phyloP scores from a whole-genome alignment of 2,797 vertebrate genomes.

The Channallabes apus region DNA sequence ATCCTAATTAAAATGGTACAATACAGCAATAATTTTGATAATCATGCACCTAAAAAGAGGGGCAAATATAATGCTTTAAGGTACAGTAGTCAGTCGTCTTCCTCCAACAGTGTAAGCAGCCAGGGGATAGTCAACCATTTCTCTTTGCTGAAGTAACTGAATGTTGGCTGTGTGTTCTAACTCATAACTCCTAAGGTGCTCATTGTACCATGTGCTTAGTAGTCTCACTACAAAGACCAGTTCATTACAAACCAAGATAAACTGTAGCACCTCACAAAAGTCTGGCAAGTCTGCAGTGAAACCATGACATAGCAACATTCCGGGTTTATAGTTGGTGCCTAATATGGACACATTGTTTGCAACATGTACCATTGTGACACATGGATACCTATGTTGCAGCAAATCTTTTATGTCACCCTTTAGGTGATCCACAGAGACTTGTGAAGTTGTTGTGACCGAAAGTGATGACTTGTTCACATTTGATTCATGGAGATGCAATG shows the following conservation, averaged over 20 bases:
- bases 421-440: constrained; percentile 42
- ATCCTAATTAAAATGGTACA: background rate
- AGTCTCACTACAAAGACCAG: constrained; percentile 19
- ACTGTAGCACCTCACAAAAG: constrained; percentile 14
- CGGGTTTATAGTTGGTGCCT: constrained; percentile 46
- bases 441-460: constrained; percentile 38
- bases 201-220: constrained; percentile 34
- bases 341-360: constrained; percentile 40
- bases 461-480: constrained; percentile 20
- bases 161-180: constrained; percentile 44
- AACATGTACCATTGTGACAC: constrained; percentile 39
- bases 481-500: constrained; percentile 13
- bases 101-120: constrained; percentile 30
- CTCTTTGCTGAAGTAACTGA: constrained; percentile 21
- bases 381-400: constrained; percentile 23
- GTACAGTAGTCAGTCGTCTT: background rate
- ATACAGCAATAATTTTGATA: background rate
- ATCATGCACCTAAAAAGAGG: constrained; percentile 15
- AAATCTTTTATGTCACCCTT: constrained; percentile 36
- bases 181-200: constrained; percentile 52
- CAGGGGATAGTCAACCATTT: constrained; percentile 40
- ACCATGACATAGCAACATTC: constrained; percentile 41
- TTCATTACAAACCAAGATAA: constrained; percentile 8
- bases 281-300: constrained; percentile 9
- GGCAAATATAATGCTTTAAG: constrained; percentile 44